Evolutionary conservation across 2,113 vertebrate species (phyloP).

Genomic region (Pangasianodon gigas): DNA sequence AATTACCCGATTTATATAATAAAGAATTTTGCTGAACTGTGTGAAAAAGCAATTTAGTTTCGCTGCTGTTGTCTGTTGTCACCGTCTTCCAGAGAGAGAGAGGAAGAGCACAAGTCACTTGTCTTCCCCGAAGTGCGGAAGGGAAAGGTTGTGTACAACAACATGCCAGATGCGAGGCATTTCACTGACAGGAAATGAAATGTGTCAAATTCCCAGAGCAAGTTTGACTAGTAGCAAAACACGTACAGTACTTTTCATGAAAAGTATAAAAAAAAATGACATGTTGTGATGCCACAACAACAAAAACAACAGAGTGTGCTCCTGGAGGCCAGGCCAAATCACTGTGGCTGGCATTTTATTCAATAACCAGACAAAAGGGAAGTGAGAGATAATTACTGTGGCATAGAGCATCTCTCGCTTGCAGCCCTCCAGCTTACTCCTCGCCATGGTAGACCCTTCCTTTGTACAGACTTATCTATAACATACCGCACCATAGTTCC

Average conservation of each 20-base stretch:
- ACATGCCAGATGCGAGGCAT: constrained; percentile 10
- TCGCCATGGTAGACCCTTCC: not conserved
- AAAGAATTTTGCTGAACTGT: constrained; percentile 1
- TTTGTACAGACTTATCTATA: not conserved
- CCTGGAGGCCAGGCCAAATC: not conserved
- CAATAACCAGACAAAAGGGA: not conserved
- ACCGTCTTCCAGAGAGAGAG: not conserved
- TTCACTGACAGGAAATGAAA: constrained; percentile 20
- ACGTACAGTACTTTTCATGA: not conserved
- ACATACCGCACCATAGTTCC: not conserved
- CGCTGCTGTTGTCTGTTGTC: not conserved
- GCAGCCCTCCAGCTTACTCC: not conserved
- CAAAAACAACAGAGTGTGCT: not conserved
- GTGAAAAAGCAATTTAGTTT: not conserved
- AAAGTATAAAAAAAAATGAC: not conserved
- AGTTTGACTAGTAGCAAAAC: constrained; percentile 12
- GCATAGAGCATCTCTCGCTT: not conserved
- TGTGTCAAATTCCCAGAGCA: constrained; percentile 10
- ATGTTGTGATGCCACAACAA: not conserved
- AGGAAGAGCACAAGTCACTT: not conserved
- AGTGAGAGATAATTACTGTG: constrained; percentile 11
- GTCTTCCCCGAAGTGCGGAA: constrained; percentile 17
- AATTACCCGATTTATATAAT: not conserved
- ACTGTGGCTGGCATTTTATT: not conserved
- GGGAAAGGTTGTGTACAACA: constrained; percentile 5